A percentile compares a stretch with the other conserved stretches of the same genome.
These are phyloP conservation scores for Dendroctonus ponderosae DNA, from an alignment of 1,140 invertebrate species.

Conservation along the genomic window DNA sequence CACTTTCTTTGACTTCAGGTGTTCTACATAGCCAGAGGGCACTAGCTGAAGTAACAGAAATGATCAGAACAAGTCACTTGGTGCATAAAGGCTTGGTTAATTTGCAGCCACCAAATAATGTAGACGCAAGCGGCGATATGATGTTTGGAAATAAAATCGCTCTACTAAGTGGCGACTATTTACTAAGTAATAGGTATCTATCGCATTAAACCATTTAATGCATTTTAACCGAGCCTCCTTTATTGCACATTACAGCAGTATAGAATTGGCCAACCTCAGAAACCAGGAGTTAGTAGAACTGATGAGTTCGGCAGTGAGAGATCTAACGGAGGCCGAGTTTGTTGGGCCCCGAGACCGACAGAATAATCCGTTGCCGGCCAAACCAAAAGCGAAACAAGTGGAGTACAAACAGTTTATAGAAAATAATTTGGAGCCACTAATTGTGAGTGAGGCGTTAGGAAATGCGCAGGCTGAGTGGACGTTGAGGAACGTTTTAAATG, in stretches of 20 bases:
- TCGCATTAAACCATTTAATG: background rate
- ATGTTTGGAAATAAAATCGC: slow-evolving; percentile 95
- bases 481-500: slow-evolving; percentile 75
- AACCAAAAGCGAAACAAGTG: slow-evolving; percentile 51
- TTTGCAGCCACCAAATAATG: slow-evolving; percentile 56
- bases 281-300: slow-evolving; percentile 83
- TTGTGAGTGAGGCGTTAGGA: slow-evolving; percentile 60
- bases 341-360: slow-evolving; percentile 78
- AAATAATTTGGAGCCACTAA: slow-evolving; percentile 59
- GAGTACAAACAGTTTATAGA: slow-evolving; percentile 45
- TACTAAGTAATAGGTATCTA: slow-evolving; percentile 69
- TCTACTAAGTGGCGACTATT: slow-evolving; percentile 87
- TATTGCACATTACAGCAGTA: slow-evolving; percentile 61
- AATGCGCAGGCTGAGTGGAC: slow-evolving; percentile 81
- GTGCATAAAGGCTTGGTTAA: slow-evolving; percentile 90
- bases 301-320: slow-evolving; percentile 82
- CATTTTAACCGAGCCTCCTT: too few species aligned
- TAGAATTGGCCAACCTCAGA: slow-evolving; percentile 76
- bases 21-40: slow-evolving; percentile 82
- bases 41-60: slow-evolving; percentile 93
- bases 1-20: slow-evolving; percentile 40
- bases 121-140: slow-evolving; percentile 62
- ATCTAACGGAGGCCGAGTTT: slow-evolving; percentile 89
- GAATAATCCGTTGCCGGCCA: slow-evolving; percentile 77
- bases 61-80: slow-evolving; percentile 94